Evolutionary conservation across 2,888 invertebrate genomes (phyloP).

Genomic region (Koerneria pararmatus): DNA sequence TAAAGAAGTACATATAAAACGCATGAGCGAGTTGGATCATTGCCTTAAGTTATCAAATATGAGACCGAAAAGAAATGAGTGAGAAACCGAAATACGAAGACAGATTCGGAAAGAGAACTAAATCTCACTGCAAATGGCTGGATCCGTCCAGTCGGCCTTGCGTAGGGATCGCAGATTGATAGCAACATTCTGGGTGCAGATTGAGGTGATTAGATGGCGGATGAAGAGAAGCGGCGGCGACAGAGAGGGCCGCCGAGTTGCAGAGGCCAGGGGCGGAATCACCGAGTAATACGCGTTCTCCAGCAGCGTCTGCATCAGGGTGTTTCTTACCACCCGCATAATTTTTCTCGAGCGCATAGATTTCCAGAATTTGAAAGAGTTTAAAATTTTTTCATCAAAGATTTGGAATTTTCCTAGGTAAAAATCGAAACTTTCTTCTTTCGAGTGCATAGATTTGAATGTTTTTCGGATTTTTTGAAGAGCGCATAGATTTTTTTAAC

Average conservation of each 20-base stretch:
- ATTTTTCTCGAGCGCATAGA: no score
- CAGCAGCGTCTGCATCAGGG: conserved; percentile 49
- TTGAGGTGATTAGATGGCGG: conserved; percentile 26
- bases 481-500: no score
- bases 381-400: no score
- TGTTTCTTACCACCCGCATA: no score
- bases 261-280: conserved; percentile 41
- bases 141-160: conserved; percentile 49
- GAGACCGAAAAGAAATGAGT: not conserved
- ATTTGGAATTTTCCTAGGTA: no score
- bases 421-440: no score
- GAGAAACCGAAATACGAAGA: not conserved
- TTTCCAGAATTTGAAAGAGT: no score
- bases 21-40: no score
- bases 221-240: conserved; percentile 41
- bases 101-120: not conserved
- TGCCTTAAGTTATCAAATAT: no score
- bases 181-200: conserved; percentile 23
- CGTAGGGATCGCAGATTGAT: conserved; percentile 33
- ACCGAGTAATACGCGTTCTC: conserved; percentile 57
- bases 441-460: no score
- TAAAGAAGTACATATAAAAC: not conserved
- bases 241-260: conserved; percentile 23
- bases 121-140: conserved; percentile 35
- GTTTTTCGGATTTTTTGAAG: no score